phyloP scores from a whole-genome alignment of 2,113 vertebrate species.

The Notiomystis cincta region DNA sequence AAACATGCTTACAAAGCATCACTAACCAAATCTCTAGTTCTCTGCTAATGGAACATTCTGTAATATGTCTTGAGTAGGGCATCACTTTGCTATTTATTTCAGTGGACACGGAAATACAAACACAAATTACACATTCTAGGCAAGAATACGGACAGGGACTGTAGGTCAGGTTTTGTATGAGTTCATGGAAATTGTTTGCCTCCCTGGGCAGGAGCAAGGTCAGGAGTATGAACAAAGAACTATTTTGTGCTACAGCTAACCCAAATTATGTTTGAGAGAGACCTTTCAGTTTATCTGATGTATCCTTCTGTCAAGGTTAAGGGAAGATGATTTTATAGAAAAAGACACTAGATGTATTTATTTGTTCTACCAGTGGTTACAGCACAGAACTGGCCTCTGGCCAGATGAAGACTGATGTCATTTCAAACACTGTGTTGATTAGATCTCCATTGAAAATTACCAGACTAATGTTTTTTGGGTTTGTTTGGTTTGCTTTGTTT shows the following conservation, averaged over 20 bases:
- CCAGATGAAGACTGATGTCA: not conserved
- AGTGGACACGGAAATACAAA: not conserved
- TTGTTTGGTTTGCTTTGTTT: not conserved
- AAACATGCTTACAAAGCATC: not conserved
- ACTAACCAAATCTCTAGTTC: not conserved
- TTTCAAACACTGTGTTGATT: not conserved
- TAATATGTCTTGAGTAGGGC: not conserved
- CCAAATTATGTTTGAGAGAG: not conserved
- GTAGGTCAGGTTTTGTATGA: not conserved
- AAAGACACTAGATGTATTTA: not conserved
- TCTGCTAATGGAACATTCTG: not conserved
- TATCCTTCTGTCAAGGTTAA: not conserved
- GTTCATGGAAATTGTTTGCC: not conserved
- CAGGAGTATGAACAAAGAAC: not conserved
- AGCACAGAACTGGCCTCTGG: not conserved
- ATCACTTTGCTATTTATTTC: not conserved
- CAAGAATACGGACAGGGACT: fast-evolving
- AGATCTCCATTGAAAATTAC: not conserved
- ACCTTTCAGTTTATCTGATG: not conserved
- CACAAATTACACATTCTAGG: not conserved
- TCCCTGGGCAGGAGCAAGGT: not conserved
- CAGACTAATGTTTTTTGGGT: not conserved
- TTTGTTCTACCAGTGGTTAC: not conserved
- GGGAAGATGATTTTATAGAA: not conserved
- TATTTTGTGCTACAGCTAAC: not conserved